A percentile compares a stretch with the other conserved stretches of the same genome.
Conservation (phyloP, 2,113 vertebrate species). For the Microcebus tavaratra region DNA sequence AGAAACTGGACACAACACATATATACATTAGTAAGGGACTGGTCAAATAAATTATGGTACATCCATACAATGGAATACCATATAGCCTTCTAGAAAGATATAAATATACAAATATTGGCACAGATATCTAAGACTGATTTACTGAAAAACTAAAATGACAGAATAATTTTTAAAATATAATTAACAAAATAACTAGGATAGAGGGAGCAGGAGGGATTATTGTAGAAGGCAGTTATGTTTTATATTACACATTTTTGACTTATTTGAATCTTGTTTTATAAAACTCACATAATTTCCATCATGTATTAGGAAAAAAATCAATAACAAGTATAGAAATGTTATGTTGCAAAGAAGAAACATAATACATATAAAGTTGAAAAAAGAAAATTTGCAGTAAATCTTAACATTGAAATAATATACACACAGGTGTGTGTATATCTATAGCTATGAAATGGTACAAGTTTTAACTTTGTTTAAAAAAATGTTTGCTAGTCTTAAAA, state of each 20-base stretch:
- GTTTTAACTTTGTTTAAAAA: conserved; percentile 28
- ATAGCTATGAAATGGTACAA: not conserved
- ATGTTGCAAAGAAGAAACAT: not conserved
- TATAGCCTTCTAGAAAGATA: conserved; percentile 20
- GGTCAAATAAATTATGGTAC: not conserved
- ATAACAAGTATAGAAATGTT: not conserved
- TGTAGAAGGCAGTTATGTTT: not conserved
- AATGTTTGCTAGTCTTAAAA: conserved; percentile 8
- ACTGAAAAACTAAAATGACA: conserved; percentile 16
- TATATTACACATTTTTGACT: not conserved
- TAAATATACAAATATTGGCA: not conserved
- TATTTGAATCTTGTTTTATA: not conserved
- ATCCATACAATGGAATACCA: not conserved
- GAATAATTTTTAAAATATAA: not conserved
- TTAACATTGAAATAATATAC: not conserved
- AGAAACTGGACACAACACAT: not conserved
- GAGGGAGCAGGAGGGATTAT: not conserved
- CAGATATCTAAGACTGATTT: not conserved
- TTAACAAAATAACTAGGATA: not conserved
- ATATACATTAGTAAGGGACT: not conserved
- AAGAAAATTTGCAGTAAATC: not conserved
- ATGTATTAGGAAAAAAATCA: not conserved
- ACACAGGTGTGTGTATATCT: not conserved
- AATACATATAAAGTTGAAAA: not conserved
- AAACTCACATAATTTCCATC: not conserved